Evolutionary conservation across 2,113 vertebrate genomes (phyloP).

Genomic region (Oostethus manadensis): DNA sequence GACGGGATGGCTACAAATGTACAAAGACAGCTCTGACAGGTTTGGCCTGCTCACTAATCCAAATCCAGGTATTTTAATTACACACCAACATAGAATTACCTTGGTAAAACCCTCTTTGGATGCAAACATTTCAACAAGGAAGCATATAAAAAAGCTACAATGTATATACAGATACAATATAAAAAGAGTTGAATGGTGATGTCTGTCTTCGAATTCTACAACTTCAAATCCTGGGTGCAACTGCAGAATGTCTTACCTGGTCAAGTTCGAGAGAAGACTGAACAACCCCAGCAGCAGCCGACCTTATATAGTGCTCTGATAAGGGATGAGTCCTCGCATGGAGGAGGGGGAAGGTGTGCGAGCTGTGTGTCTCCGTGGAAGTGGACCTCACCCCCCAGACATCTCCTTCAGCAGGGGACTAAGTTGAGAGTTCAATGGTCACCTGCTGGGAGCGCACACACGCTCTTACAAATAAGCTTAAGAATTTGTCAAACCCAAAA

Average conservation of each 20-base stretch:
- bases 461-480: neutral
- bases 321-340: constrained; percentile 24
- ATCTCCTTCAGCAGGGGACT: constrained; percentile 48
- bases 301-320: constrained; percentile 62
- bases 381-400: constrained; percentile 71
- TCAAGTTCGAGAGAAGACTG: constrained; percentile 66
- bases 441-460: constrained; percentile 42
- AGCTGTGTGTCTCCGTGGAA: constrained; percentile 65
- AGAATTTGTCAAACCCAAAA: neutral
- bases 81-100: constrained; percentile 18
- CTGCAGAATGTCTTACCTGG: constrained; percentile 63
- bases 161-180: neutral
- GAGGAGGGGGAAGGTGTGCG: constrained; percentile 38
- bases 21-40: constrained; percentile 23
- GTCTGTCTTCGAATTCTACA: no score
- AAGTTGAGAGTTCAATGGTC: constrained; percentile 67
- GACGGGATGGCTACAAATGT: constrained; percentile 25
- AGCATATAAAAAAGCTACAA: neutral
- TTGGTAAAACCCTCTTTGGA: neutral
- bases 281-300: constrained; percentile 19
- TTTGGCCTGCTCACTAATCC: constrained; percentile 34
- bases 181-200: no score
- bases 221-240: constrained; percentile 2
- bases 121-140: neutral
- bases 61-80: constrained; percentile 17